A percentile compares a stretch with the other conserved stretches of the same genome.
Evolutionary conservation across 2,113 vertebrate species (phyloP).

Genomic region (human (Homo sapiens)): GRCh38 chr5:12603001-12603500

Average conservation of each 20-base stretch:
- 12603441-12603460: no score
- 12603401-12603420: background rate
- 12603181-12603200: background rate
- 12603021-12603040: no score
- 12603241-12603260: background rate
- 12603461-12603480: no score
- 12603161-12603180: background rate
- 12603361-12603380: background rate
- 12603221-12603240: background rate
- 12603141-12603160: background rate
- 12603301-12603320: background rate
- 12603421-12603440: background rate
- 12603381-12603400: background rate
- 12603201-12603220: background rate
- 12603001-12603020: no score
- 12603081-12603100: background rate
- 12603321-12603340: background rate
- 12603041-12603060: no score
- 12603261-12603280: background rate
- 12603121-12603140: background rate
- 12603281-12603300: background rate
- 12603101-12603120: background rate
- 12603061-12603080: background rate
- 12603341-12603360: background rate
- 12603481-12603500: no score